Evolutionary conservation across 1,140 invertebrate species (phyloP), one percentile per base, ranked within the genome.

Genomic region (Ips nitidus): DNA sequence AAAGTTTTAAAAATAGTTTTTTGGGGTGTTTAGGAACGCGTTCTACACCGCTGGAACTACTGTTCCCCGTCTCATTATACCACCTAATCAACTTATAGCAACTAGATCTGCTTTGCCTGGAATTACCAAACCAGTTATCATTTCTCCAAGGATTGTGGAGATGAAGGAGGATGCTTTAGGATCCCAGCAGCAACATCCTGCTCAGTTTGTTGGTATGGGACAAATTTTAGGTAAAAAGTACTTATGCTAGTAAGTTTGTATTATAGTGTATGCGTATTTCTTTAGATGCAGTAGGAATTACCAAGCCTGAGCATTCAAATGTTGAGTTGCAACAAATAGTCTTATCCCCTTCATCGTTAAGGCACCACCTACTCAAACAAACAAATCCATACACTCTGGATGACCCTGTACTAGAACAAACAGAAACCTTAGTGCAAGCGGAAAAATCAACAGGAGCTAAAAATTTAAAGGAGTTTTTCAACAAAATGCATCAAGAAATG

Each of bases 61-160:
- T 2, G 66, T 41, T 7, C 67, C 67, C 8, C 50, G 60, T 39
- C 38, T 69, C 4, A 56, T 63, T 4, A 5, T 56, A n/a, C 59
- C 67, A 42, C 39, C 41, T 42, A 63, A 43, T 39, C 67, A 59
- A 42, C 2, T 63, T 39, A 2, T 59, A 52, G 22, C 2, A 37
- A 22, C 58, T 7, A 62, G 50, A 55, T 8, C 8, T 50, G 60
- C 53, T 22, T 2, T 45, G 2, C 7, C 59, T 41, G 22, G 56
- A 0, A 53, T 36, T n/a, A 71, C 58, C 4, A 69, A 78, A 47
- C 40, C 75, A n/a, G 53, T 78, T 41, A 66, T 79, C n/a, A 63
- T 79, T 41, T 60, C 73, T 38, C 76, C 79, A 7, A 69, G 72
- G 64, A 70, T 80, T 50, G 45, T 77, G 3, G 75, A 79, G 41